Percentiles rank a stretch among this genome's conserved stretches.
These are phyloP conservation scores for Solenodon paradoxus DNA, from an alignment of 2,113 vertebrate genomes.

Conservation along the genomic window DNA sequence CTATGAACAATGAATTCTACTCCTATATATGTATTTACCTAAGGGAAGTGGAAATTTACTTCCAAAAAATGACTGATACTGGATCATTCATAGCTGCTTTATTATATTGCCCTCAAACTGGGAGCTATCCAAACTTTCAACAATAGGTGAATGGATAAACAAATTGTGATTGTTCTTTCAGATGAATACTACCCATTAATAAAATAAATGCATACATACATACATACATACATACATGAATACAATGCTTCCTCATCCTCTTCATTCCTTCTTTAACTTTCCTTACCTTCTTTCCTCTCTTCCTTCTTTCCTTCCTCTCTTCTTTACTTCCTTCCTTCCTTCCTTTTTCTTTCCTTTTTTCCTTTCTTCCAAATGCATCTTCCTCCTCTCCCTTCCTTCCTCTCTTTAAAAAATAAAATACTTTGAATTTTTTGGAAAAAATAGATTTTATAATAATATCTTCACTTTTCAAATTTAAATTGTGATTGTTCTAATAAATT, in stretches of 20 bases:
- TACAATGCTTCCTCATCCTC: too few relatives aligned
- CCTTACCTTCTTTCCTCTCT: too few relatives aligned
- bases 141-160: not conserved
- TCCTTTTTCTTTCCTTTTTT: too few relatives aligned
- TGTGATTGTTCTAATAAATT: not conserved
- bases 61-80: not conserved
- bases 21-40: not conserved
- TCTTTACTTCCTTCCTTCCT: too few relatives aligned
- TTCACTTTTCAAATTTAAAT: slow-evolving; percentile 16
- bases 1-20: not conserved
- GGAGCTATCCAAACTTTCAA: not conserved
- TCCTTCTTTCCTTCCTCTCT: too few relatives aligned
- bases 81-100: not conserved
- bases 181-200: not conserved
- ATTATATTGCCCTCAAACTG: not conserved
- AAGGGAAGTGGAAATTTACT: not conserved
- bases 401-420: too few relatives aligned
- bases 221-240: too few relatives aligned
- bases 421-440: not conserved
- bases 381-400: too few relatives aligned
- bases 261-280: too few relatives aligned
- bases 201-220: too few relatives aligned
- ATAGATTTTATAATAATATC: not conserved
- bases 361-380: too few relatives aligned
- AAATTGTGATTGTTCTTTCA: not conserved